Percentiles rank a stretch among this genome's conserved stretches.
Evolutionary conservation across 2,888 invertebrate species (phyloP).

Genomic region (Tortricodes alternella): DNA sequence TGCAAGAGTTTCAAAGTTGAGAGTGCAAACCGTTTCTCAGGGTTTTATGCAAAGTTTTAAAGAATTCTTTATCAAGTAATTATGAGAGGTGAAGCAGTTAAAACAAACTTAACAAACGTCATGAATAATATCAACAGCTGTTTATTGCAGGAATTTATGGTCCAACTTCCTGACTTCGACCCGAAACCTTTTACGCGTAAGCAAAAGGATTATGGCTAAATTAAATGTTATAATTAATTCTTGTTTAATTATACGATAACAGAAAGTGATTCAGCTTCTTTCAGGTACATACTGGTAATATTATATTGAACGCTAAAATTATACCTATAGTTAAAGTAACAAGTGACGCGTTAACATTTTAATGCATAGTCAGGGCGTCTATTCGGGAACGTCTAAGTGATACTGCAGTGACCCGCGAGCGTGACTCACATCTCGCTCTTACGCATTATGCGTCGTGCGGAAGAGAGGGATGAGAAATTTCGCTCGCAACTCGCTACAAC

Average conservation of each 20-base stretch:
- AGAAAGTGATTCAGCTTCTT: not conserved
- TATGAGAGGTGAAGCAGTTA: conserved; percentile 66
- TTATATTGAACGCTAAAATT: too few relatives aligned
- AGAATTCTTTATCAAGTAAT: conserved; percentile 64
- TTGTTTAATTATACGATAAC: conserved; percentile 39
- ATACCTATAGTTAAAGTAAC: too few relatives aligned
- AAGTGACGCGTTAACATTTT: too few relatives aligned
- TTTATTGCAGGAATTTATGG: conserved; percentile 74
- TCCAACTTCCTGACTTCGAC: conserved; percentile 65
- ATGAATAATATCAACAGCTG: conserved; percentile 77
- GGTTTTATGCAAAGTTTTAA: conserved; percentile 44
- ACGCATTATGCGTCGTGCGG: too few relatives aligned
- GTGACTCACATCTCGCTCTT: too few relatives aligned
- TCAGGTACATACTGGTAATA: too few relatives aligned
- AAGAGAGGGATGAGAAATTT: too few relatives aligned
- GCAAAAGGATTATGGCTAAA: conserved; percentile 63
- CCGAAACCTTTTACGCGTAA: conserved; percentile 70
- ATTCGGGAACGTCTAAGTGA: too few relatives aligned
- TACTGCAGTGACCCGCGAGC: too few relatives aligned
- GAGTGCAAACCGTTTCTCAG: conserved; percentile 44
- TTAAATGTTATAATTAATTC: conserved; percentile 50
- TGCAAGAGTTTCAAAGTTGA: conserved; percentile 24
- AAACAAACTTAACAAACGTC: conserved; percentile 72
- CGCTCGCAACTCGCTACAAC: too few relatives aligned
- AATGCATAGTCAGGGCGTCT: too few relatives aligned